Percentiles rank a stretch among this genome's conserved stretches.
Evolutionary conservation across 2,797 vertebrate species (phyloP).

Genomic region (Characodon lateralis): DNA sequence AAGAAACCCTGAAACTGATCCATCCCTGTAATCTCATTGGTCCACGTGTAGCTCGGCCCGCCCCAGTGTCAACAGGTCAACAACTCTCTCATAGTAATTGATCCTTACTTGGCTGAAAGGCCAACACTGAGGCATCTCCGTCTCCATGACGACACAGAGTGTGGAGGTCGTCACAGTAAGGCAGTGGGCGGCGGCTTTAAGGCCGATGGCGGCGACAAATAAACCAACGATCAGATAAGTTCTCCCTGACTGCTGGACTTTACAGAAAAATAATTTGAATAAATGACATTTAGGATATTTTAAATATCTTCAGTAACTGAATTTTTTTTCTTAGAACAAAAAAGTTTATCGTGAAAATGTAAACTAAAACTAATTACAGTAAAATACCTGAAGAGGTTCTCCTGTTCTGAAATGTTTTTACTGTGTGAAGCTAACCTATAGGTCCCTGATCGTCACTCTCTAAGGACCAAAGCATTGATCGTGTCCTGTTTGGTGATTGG

Average conservation of each 20-base stretch:
- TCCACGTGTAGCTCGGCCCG: conserved; percentile 24
- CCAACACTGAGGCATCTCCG: not conserved
- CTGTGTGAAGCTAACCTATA: not conserved
- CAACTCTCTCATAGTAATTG: not conserved
- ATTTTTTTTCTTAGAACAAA: not conserved
- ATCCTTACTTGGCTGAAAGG: not conserved
- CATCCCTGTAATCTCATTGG: conserved; percentile 45
- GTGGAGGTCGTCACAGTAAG: conserved; percentile 36
- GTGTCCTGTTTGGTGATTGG: conserved; percentile 21
- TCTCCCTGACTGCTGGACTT: not conserved
- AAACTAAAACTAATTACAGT: conserved; percentile 5
- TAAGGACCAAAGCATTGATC: conserved; percentile 11
- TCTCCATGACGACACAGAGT: not conserved
- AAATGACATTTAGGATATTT: no score
- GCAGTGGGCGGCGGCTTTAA: conserved; percentile 52
- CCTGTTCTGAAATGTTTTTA: not conserved
- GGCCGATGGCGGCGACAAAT: conserved; percentile 20
- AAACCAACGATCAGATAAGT: not conserved
- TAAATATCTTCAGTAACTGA: not conserved
- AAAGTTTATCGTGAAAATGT: not conserved
- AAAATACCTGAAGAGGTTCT: not conserved
- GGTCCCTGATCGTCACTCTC: not conserved
- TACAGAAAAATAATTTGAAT: not conserved
- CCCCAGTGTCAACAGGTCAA: conserved; percentile 7
- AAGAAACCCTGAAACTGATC: conserved; percentile 27